Conservation (phyloP, 1,140 invertebrate species). For the Drosophila repleta region DNA sequence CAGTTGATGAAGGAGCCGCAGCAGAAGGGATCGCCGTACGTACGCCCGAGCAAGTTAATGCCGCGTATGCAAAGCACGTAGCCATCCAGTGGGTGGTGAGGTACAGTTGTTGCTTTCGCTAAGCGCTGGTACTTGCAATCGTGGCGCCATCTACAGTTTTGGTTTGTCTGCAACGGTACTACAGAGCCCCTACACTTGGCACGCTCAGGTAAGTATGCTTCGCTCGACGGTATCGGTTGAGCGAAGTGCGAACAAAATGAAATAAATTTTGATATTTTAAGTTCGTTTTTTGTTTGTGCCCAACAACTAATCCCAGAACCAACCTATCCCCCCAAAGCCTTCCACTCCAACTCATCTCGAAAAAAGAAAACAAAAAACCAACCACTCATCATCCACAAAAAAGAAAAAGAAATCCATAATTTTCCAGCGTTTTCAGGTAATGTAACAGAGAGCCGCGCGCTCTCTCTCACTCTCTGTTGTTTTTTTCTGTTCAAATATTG, state of each 20-base stretch:
- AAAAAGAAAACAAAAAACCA: neutral
- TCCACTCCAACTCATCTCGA: neutral
- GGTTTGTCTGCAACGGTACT: constrained; percentile 1
- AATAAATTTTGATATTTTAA: constrained; percentile 74
- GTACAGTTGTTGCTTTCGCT: constrained; percentile 66
- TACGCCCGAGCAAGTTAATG: constrained; percentile 41
- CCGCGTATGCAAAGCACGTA: constrained; percentile 61
- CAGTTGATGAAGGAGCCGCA: neutral
- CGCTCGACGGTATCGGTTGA: constrained; percentile 82
- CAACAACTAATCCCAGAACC: neutral
- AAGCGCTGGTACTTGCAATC: constrained; percentile 45
- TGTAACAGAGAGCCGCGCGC: constrained; percentile 39
- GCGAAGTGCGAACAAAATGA: constrained; percentile 71
- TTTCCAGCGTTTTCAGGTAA: constrained; percentile 64
- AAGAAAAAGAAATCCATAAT: constrained; percentile 13
- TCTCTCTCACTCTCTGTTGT: constrained; percentile 15
- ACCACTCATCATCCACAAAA: constrained; percentile 8
- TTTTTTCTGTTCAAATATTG: constrained; percentile 23
- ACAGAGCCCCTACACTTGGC: neutral
- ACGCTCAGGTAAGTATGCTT: constrained; percentile 79
- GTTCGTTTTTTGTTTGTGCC: constrained; percentile 58
- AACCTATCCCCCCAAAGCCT: neutral
- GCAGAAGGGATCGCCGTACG: constrained; percentile 5
- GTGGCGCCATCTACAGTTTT: constrained; percentile 12
- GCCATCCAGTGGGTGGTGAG: constrained; percentile 67